Evolutionary conservation across 2,888 invertebrate genomes (phyloP).

Genomic region (Drosophila greeni): DNA sequence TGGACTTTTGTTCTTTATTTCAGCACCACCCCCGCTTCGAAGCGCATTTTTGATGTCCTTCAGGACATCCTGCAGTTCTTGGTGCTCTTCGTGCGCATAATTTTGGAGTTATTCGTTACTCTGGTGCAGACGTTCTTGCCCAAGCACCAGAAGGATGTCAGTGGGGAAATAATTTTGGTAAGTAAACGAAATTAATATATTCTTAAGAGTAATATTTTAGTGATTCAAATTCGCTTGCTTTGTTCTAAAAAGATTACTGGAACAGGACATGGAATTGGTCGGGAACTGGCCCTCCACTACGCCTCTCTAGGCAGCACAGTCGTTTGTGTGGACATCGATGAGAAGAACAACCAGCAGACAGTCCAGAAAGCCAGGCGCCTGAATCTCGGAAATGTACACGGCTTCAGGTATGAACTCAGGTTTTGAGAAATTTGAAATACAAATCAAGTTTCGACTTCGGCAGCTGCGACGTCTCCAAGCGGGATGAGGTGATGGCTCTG

Average conservation of each 20-base stretch:
- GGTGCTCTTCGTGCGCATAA: constrained; percentile 61
- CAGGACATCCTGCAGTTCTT: constrained; percentile 74
- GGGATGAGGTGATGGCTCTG: constrained; percentile 83
- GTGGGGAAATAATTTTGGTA: constrained; percentile 88
- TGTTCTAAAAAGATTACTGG: constrained; percentile 87
- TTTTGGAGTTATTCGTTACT: constrained; percentile 61
- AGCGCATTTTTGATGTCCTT: constrained; percentile 69
- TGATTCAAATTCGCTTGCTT: background rate
- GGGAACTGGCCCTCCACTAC: constrained; percentile 86
- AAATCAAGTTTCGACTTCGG: background rate
- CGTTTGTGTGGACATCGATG: constrained; percentile 88
- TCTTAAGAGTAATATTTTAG: background rate
- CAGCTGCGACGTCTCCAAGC: constrained; percentile 88
- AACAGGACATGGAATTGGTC: constrained; percentile 90
- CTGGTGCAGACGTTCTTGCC: constrained; percentile 56
- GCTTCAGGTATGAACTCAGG: constrained; percentile 77
- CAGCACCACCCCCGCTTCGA: constrained; percentile 73
- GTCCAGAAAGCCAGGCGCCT: constrained; percentile 80
- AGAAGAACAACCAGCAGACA: constrained; percentile 84
- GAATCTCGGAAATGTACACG: constrained; percentile 76
- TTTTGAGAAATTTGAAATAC: background rate
- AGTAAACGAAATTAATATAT: constrained; percentile 70
- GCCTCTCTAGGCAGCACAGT: constrained; percentile 85
- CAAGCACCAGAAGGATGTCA: constrained; percentile 84
- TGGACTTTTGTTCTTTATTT: background rate